phyloP scores from a whole-genome alignment of 2,888 invertebrate species.

The Prosopocoilus inquinatus region DNA sequence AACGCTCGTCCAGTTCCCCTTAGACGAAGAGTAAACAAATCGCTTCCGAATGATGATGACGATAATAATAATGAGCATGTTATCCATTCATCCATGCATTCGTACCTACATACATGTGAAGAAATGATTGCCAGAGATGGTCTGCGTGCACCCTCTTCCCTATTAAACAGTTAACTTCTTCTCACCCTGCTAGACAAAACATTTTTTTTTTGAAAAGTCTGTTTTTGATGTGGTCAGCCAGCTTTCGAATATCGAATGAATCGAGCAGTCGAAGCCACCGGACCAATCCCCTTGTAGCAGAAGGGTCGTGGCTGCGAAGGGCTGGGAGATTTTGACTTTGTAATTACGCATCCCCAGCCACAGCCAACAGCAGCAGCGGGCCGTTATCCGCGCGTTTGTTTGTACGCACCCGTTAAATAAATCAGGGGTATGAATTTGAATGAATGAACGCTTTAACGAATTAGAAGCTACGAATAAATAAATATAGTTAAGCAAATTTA shows the following conservation, averaged over 20 bases:
- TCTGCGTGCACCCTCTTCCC: too few relatives aligned
- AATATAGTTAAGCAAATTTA: conserved; percentile 51
- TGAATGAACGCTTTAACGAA: conserved; percentile 49
- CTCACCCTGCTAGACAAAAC: too few relatives aligned
- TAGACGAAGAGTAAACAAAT: conserved; percentile 8
- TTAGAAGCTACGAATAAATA: conserved; percentile 50
- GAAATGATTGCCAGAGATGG: too few relatives aligned
- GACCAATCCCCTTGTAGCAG: neutral
- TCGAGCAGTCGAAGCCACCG: too few relatives aligned
- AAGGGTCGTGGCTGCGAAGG: conserved; percentile 17
- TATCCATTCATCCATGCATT: too few relatives aligned
- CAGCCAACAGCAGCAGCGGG: conserved; percentile 41
- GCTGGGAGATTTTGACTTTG: conserved; percentile 48
- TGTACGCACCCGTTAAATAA: conserved; percentile 45
- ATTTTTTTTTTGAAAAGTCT: too few relatives aligned
- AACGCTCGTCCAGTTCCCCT: conserved; percentile 2
- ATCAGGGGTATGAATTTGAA: conserved; percentile 50
- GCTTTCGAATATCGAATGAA: too few relatives aligned
- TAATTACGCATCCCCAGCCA: conserved; percentile 46
- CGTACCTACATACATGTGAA: too few relatives aligned
- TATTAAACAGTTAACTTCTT: too few relatives aligned
- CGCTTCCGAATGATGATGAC: neutral
- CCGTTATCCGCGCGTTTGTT: conserved; percentile 37
- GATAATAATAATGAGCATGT: neutral
- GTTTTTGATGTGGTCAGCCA: too few relatives aligned